phyloP scores from a whole-genome alignment of 2,797 vertebrate species.

The Sitta carolinensis region DNA sequence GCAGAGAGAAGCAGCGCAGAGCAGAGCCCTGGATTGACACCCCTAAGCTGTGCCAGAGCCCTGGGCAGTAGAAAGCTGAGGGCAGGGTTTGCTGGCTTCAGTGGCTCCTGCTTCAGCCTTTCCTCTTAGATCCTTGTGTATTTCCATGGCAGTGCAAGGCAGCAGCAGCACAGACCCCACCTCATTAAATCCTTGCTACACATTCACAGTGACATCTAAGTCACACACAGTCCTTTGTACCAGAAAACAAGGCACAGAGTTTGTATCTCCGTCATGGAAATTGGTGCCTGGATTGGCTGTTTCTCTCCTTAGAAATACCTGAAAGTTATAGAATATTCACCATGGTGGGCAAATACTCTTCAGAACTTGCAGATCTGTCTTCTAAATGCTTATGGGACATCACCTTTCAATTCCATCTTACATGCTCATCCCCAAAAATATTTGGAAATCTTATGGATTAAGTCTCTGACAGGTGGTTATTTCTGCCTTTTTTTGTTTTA shows the following conservation, averaged over 20 bases:
- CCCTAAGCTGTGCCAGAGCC: not conserved
- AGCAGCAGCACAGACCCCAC: not conserved
- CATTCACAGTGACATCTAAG: not conserved
- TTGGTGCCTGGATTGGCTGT: not conserved
- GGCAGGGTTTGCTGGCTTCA: not conserved
- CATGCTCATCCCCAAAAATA: not conserved
- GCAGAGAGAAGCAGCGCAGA: not conserved
- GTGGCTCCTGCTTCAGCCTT: not conserved
- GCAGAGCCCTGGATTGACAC: not conserved
- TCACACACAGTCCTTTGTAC: not conserved
- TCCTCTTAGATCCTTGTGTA: not conserved
- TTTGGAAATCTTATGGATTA: not conserved
- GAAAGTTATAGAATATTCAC: not conserved
- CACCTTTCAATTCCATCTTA: not conserved
- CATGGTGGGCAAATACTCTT: not conserved
- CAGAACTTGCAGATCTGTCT: not conserved
- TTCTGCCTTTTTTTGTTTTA: not conserved
- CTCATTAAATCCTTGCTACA: not conserved
- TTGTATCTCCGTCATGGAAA: not conserved
- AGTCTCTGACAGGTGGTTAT: not conserved
- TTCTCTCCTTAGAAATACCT: not conserved
- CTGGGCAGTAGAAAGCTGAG: not conserved
- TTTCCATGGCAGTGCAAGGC: not conserved
- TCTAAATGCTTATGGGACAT: not conserved
- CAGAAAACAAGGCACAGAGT: not conserved